Percentiles rank a stretch among this genome's conserved stretches.
Evolutionary conservation across 2,797 vertebrate species (phyloP).

Genomic region (Odontamblyopus rebecca): DNA sequence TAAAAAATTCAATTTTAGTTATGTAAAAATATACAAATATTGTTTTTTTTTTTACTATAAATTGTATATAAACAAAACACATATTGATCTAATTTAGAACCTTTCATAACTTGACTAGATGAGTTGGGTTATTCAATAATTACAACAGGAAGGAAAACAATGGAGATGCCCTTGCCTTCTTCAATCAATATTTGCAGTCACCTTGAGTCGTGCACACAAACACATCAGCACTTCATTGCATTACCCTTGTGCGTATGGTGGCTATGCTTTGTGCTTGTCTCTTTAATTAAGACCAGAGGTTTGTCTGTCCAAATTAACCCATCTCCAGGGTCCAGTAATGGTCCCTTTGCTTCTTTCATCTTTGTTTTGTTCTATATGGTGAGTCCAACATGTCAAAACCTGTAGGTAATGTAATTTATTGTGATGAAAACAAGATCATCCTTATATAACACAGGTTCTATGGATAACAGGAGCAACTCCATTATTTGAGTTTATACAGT

Average conservation of each 20-base stretch:
- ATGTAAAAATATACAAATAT: neutral
- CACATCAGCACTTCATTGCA: conserved; percentile 54
- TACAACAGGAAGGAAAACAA: neutral
- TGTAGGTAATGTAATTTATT: conserved; percentile 27
- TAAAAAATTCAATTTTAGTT: neutral
- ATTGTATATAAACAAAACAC: no score
- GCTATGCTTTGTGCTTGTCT: conserved; percentile 17
- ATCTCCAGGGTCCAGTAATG: conserved; percentile 38
- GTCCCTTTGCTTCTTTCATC: conserved; percentile 23
- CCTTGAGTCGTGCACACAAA: conserved; percentile 46
- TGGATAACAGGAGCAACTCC: conserved; percentile 1
- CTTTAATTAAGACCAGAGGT: conserved; percentile 42
- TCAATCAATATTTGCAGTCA: conserved; percentile 47
- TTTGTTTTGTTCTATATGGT: conserved; percentile 2
- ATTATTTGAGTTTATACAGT: conserved; percentile 16
- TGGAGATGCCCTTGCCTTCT: conserved; percentile 9
- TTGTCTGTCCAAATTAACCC: conserved; percentile 42
- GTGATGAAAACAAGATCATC: conserved; percentile 13
- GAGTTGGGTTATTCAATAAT: neutral
- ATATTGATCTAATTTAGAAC: no score
- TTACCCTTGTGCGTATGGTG: conserved; percentile 49
- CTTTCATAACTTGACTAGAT: neutral
- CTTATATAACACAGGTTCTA: neutral
- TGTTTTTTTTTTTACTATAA: no score
- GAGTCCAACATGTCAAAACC: conserved; percentile 23